Base-by-base conservation (phyloP, 2,113 vertebrate genomes). In the Crotalus helleri region DNA sequence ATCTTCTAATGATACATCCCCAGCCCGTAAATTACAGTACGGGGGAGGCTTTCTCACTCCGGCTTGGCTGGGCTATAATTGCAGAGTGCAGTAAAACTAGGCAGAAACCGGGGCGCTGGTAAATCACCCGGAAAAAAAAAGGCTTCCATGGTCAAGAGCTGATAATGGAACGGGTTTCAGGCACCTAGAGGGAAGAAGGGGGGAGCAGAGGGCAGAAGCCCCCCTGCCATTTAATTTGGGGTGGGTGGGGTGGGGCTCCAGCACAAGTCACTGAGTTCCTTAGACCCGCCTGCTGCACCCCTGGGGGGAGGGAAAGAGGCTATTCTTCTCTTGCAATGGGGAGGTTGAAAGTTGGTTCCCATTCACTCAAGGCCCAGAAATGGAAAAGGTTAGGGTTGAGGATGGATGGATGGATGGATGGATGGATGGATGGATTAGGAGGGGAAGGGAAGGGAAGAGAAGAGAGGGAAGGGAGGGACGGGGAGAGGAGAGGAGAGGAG, bases 1-100 rank as follows among this genome's bases (percentile, higher is more conserved):
- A 95, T 92, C n/a, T 90, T 49, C 92, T 96, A 87, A 93, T 91
- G 92, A 96, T 74, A 94, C 2, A 5, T 29, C 89, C 46, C 39
- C 39, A 39, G 39, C 53, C 89, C 92, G 85, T 93, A 94, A 97
- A 96, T 95, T 90, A 93, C 94, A 94, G 95, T 53, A 85, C 0
- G 85, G 5, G 74, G 74, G 5, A 49, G 46, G 46, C 69, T 29
- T 0, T 92, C 86, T 91, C 64, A 6, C 0, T 2, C 9, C 44
- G 94, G 91, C 93, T 85, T 49, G 92, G 90, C 94, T 0, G 8
- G 53, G 89, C 0, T 10, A 89, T 95, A 96, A 95, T 90, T 95
- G 91, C 95, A 88, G 88, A 95, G 69, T 55, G 4, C 51, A 87
- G 90, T 55, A 93, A 94, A 94, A 94, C 39, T 89, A 95, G 26